Evolutionary conservation across 2,888 invertebrate genomes (phyloP).

Genomic region (Theretra japonica): DNA sequence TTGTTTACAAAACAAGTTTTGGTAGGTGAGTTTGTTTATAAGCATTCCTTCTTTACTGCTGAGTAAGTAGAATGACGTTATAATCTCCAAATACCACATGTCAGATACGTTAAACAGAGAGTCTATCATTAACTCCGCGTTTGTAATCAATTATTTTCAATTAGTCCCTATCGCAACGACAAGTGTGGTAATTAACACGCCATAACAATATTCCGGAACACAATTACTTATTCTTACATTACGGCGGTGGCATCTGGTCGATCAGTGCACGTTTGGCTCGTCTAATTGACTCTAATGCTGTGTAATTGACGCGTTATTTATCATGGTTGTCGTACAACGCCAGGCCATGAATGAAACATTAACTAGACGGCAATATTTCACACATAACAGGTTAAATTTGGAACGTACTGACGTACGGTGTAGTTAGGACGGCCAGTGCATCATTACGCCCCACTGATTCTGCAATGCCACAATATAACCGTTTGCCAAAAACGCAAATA

Average conservation of each 20-base stretch:
- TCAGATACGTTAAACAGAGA: background rate
- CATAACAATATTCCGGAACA: conserved; percentile 10
- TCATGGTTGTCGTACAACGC: conserved; percentile 41
- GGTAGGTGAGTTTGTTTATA: background rate
- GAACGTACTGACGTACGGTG: conserved; percentile 61
- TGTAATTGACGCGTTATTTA: conserved; percentile 47
- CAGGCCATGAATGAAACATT: conserved; percentile 54
- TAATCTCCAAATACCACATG: background rate
- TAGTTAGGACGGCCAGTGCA: conserved; percentile 57
- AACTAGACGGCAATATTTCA: conserved; percentile 64
- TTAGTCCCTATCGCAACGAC: background rate
- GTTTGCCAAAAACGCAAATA: conserved; percentile 58
- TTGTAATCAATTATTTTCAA: conserved; percentile 13
- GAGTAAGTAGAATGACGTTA: background rate
- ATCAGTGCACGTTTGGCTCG: conserved; percentile 7
- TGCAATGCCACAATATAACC: conserved; percentile 48
- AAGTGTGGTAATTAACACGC: background rate
- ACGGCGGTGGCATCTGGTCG: conserved; percentile 18
- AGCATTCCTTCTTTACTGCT: background rate
- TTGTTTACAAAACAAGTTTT: background rate
- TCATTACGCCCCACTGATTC: conserved; percentile 57
- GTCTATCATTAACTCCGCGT: background rate
- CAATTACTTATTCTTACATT: conserved; percentile 5
- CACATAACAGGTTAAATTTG: conserved; percentile 69
- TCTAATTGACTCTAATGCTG: conserved; percentile 36